Percentiles rank a stretch among this genome's conserved stretches.
These are phyloP conservation scores for Eudyptes chrysolophus DNA, from an alignment of 2,113 vertebrate species.

Conservation along the genomic window DNA sequence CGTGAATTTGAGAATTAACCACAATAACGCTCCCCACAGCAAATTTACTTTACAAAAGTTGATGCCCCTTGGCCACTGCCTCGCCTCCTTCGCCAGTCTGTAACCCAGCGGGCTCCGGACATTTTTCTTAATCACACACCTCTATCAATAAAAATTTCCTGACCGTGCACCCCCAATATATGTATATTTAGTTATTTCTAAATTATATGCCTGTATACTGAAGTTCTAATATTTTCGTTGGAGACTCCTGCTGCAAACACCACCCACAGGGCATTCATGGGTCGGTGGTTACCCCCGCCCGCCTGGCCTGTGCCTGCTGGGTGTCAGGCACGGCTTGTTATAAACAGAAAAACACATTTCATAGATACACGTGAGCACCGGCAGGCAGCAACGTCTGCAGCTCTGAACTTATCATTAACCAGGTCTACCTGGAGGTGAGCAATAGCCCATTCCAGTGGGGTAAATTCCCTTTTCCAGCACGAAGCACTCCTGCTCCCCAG, in stretches of 20 bases:
- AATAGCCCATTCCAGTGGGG: not conserved
- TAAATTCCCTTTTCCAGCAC: not conserved
- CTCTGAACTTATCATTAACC: not conserved
- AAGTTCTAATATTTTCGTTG: not conserved
- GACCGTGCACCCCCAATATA: not conserved
- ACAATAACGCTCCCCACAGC: not conserved
- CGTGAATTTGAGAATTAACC: not conserved
- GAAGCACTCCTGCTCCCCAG: not conserved
- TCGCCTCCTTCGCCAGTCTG: not conserved
- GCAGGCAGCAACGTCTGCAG: not conserved
- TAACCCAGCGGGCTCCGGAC: not conserved
- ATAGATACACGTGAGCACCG: fast-evolving
- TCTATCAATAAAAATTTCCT: not conserved
- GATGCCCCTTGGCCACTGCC: not conserved
- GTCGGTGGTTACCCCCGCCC: not conserved
- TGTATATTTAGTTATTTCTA: not conserved
- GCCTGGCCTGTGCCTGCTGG: not conserved
- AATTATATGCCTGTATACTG: not conserved
- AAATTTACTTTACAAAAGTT: not conserved
- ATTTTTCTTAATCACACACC: not conserved
- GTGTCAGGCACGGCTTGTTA: not conserved
- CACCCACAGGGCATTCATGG: too few species aligned
- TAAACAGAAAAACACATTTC: too few species aligned
- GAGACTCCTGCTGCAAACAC: not conserved
- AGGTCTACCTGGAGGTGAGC: not conserved